A percentile compares a stretch with the other conserved stretches of the same genome.
Evolutionary conservation across 2,888 invertebrate genomes (phyloP).

Genomic region (Apodemia hepburni): DNA sequence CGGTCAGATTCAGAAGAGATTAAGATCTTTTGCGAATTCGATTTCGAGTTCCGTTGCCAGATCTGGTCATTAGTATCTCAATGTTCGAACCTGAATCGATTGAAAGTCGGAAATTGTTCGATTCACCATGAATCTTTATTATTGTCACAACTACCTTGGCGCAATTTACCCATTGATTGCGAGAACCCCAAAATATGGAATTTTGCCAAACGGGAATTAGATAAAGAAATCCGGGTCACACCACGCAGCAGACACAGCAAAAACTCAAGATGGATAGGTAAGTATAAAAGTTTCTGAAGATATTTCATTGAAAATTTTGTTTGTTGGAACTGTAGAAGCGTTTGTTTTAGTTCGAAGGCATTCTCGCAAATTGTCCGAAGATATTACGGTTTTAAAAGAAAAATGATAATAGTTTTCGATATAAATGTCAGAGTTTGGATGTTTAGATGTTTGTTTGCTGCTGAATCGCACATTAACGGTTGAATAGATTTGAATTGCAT

Average conservation of each 20-base stretch:
- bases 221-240: constrained; percentile 15
- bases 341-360: neutral
- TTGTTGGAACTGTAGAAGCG: constrained; percentile 1
- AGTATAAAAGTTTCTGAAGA: neutral
- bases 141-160: constrained; percentile 20
- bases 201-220: constrained; percentile 21
- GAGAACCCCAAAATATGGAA: constrained; percentile 17
- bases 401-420: neutral
- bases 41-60: neutral
- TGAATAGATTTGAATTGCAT: too few relatives aligned
- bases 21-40: neutral
- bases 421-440: too few relatives aligned
- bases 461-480: too few relatives aligned
- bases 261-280: constrained; percentile 9
- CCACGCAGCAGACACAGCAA: constrained; percentile 18
- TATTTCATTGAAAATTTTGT: constrained; percentile 12
- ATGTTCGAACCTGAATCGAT: neutral
- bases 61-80: neutral
- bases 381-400: neutral
- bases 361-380: neutral
- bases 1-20: neutral
- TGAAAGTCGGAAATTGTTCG: neutral
- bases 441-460: too few relatives aligned
- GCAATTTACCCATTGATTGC: constrained; percentile 16
- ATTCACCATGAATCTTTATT: constrained; percentile 18